A percentile compares a stretch with the other conserved stretches of the same genome.
Conservation (phyloP, 2,113 vertebrate genomes). For the Morphnarchus princeps region DNA sequence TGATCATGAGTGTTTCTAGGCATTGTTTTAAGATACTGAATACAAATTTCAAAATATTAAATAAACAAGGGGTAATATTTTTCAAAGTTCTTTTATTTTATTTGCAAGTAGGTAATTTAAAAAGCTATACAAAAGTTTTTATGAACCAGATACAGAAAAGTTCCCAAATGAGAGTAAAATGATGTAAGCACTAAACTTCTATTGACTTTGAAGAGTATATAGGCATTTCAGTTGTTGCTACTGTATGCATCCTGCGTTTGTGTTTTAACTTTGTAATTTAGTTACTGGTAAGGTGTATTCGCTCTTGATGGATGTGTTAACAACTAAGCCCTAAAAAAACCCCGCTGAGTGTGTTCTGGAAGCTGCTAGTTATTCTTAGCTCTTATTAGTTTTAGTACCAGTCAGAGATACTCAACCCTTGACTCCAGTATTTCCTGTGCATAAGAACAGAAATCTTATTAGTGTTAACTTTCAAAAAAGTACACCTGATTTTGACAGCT, state of each 20-base stretch:
- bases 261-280: not conserved
- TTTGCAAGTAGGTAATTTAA: not conserved
- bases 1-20: not conserved
- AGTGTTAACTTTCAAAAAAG: not conserved
- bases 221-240: not conserved
- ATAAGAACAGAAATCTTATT: not conserved
- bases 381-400: not conserved
- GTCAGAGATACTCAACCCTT: not conserved
- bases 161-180: not conserved
- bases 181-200: not conserved
- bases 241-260: not conserved
- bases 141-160: not conserved
- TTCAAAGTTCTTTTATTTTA: not conserved
- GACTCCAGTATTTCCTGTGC: not conserved
- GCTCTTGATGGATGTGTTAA: not conserved
- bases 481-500: not conserved
- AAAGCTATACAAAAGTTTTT: not conserved
- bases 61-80: not conserved
- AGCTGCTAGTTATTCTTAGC: not conserved
- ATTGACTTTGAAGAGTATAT: not conserved
- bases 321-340: not conserved
- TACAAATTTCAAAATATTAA: not conserved
- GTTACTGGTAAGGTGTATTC: not conserved
- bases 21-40: not conserved
- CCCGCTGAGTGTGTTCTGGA: not conserved